Evolutionary conservation across 2,113 vertebrate genomes (phyloP).

Genomic region (Rhineura floridana): DNA sequence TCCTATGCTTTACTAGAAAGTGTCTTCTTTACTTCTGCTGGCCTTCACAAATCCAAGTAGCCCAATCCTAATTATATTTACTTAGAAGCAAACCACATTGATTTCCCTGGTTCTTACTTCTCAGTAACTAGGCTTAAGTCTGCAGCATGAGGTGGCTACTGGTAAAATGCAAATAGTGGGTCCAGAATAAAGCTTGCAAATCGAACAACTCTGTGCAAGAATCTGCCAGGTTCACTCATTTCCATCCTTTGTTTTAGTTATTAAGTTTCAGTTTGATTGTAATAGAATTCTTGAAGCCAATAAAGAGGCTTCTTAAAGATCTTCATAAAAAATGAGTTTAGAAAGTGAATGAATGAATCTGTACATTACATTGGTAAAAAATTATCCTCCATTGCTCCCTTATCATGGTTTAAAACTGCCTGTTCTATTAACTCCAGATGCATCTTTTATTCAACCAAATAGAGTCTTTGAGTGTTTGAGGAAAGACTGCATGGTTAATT

Average conservation of each 20-base stretch:
- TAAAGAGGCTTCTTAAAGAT: background rate
- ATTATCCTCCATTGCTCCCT: background rate
- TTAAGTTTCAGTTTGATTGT: background rate
- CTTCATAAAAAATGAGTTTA: background rate
- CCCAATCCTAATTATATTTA: too few relatives aligned
- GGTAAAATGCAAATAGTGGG: background rate
- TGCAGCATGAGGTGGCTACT: background rate
- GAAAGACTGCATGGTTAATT: constrained; percentile 49
- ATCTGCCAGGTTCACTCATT: background rate
- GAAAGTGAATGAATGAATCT: constrained; percentile 16
- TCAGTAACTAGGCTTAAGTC: background rate
- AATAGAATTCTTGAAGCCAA: too few relatives aligned
- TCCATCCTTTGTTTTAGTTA: background rate
- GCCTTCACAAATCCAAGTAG: background rate
- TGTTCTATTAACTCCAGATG: constrained; percentile 47
- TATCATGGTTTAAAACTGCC: background rate
- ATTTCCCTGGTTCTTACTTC: background rate
- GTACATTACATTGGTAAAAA: constrained; percentile 10
- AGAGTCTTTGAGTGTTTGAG: constrained; percentile 35
- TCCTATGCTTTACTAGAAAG: too few relatives aligned
- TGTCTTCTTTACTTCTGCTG: too few relatives aligned
- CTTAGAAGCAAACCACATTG: background rate
- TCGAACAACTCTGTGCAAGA: background rate
- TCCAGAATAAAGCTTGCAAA: background rate
- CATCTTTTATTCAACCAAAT: constrained; percentile 40